Base-by-base conservation (phyloP, 92 coral and sea anemone species). In the Plumapathes pennacea region DNA sequence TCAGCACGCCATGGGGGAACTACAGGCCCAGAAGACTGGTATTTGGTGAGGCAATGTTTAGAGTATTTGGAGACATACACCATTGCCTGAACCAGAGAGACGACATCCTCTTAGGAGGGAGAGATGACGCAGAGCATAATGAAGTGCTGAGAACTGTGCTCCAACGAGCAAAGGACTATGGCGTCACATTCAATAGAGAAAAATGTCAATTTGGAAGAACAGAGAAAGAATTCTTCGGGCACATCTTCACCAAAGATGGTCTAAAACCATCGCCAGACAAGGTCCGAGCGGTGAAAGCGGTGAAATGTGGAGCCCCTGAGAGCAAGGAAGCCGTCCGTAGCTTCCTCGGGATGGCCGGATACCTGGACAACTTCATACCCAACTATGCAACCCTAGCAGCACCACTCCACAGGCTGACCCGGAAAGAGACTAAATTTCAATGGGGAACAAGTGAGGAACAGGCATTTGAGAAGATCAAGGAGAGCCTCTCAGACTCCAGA, bases 341-440 rank as follows among this genome's bases (percentile, higher is more conserved):
- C 30, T 85, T 85, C 51, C 68, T 84, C 0, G 77, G 78, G 18
- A 74, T 81, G 82, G 63, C 82, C 20, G 82, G 88, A 5, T 74
- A 74, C 58, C 55, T 73, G 5, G 58, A 60, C 50, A 76, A 38
- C 57, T 76, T 66, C 70, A 76, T 75, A 53, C 40, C 39, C 12
- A 40, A 62, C 22, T 42, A 60, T 21, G 68, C 22, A 25, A 30
- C 66, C 69, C 54, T 76, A 10, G 76, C 89, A 53, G 71, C 63
- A 50, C 89, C 76, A 15, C 62, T 69, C 3, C 42, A 42, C 11
- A 32, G 30, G 19, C 44, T 67, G 49, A 75, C 84, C 50, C 10
- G 54, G 34, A 71, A 69, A 76, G 69, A 69, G 27, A 62, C 32
- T 3, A 52, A 78, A 19, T 71, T 62, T 48, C 40, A 45, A 0